phyloP scores from a whole-genome alignment of 2,888 invertebrate species.

The Synanthedon andrenaeformis region DNA sequence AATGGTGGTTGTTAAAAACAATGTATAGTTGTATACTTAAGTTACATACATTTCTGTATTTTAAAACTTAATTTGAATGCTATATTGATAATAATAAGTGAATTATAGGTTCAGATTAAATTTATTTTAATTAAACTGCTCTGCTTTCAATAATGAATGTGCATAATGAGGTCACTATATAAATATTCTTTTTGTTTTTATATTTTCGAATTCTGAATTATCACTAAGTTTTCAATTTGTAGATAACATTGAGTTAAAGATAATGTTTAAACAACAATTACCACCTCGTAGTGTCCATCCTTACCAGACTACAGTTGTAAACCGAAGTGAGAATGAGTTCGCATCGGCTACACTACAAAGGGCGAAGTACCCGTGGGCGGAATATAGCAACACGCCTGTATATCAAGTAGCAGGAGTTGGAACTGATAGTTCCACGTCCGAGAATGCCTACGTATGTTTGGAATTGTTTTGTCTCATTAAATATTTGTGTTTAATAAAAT shows the following conservation, averaged over 20 bases:
- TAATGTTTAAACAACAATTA: slow-evolving; percentile 63
- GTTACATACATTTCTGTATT: no score
- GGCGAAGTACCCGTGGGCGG: slow-evolving; percentile 61
- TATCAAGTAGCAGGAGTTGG: slow-evolving; percentile 57
- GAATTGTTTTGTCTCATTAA: not conserved
- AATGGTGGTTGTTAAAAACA: no score
- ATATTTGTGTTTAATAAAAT: not conserved
- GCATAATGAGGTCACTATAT: no score
- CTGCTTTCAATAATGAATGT: no score
- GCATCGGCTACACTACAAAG: slow-evolving; percentile 57
- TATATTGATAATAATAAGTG: no score
- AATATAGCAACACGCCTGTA: slow-evolving; percentile 44
- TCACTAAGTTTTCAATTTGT: not conserved
- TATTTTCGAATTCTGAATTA: no score
- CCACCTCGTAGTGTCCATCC: slow-evolving; percentile 60
- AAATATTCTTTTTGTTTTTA: no score
- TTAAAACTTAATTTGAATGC: no score
- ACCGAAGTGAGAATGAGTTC: slow-evolving; percentile 57
- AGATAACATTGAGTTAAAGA: slow-evolving; percentile 18
- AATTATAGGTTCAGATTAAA: no score
- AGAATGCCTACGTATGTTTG: slow-evolving; percentile 52
- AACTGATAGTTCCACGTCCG: slow-evolving; percentile 64
- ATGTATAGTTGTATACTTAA: no score
- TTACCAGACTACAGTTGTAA: slow-evolving; percentile 62
- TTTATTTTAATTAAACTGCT: no score